Base-by-base conservation (phyloP, 64 coral and sea anemone species). In the Actinia equina region DNA sequence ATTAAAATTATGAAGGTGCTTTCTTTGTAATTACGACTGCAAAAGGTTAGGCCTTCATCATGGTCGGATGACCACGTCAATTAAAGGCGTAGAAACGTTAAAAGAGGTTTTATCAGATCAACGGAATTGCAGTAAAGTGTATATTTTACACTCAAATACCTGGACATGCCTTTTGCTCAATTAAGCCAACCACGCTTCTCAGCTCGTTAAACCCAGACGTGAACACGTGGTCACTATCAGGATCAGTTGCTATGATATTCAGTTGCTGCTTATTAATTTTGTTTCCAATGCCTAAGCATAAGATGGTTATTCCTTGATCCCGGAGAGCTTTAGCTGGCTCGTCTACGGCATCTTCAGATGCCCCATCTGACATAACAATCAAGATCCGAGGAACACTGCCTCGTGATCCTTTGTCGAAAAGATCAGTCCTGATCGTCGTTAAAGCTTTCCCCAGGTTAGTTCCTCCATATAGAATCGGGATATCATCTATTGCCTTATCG, bases 271-370 rank as follows among this genome's bases (percentile, higher is more conserved):
- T 17, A 15, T 59, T 22, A 13, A 71, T 46, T 42, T 26, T 49
- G 16, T 88, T 82, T 20, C 94, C 94, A 11, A 96, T 87, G 52
- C 94, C 94, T 49, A 96, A 76, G 37, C 80, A 65, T 27, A 93
- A 96, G 45, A 96, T 92, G 27, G 84, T 93, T 18, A 96, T 83
- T 23, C 91, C 91, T 41, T 54, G 58, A 58, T 93, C 85, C 27
- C 77, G 89, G 2, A 96, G 88, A 1, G 45, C 85, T 27, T 90
- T 85, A 6, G 94, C 54, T 6, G 94, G 94, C 17, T 57, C 22
- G 4, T 82, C 17, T 30, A 93, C 56, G 49, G 52, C 63, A 7
- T 80, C 86, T 13, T 87, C 30, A 52, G 90, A 82, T 44, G 61
- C 82, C 8, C 90, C 90, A 54, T 92, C 90, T 3, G 90, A 88